Base-by-base conservation (phyloP, 2,113 vertebrate genomes). In the Pelmatolapia mariae region DNA sequence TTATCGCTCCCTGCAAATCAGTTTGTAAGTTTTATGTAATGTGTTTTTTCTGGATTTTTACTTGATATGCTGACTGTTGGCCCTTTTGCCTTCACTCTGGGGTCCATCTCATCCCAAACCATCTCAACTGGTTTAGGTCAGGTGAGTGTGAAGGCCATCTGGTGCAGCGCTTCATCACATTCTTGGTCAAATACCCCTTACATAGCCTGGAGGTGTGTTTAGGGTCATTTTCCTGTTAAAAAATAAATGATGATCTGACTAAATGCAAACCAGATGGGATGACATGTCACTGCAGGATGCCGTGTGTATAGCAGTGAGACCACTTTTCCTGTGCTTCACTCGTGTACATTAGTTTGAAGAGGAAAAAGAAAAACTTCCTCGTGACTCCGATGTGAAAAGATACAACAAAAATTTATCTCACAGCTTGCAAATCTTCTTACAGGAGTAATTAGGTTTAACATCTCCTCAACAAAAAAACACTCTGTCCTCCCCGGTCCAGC, bases 31-130 rank as follows among this genome's bases (percentile, higher is more conserved):
- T 61, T 61, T 61, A 61, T 61, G 29, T 33, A 61, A 11, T 33
- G 0, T 3, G 9, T 0, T 36, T 63, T 63, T 63, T 36, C 18
- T 63, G 18, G 31, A 63, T 63, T 31, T 31, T 59, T 31, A 63
- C 59, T n/a, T 63, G 59, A 36, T 36, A 63, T 36, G 59, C 31
- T 63, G 59, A 33, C 18, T 63, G 59, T 63, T 36, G 59, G 59
- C 18, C 2, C 18, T 36, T 63, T 36, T 10, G 4, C 59, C 59
- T 63, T 33, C 16, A 63, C 59, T 63, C 59, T 63, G 59, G 29
- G 59, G 5, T 19, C 16, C 1, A 33, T 63, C 29, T 19, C 16
- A 7, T 36, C 31, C 31, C 59, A 63, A 63, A 63, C 59, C 59
- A 0, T 63, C 59, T 36, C 59, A 63, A 7, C 18, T 63, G 18